Conservation (phyloP, 2,797 vertebrate genomes). For the Botia kubotai region DNA sequence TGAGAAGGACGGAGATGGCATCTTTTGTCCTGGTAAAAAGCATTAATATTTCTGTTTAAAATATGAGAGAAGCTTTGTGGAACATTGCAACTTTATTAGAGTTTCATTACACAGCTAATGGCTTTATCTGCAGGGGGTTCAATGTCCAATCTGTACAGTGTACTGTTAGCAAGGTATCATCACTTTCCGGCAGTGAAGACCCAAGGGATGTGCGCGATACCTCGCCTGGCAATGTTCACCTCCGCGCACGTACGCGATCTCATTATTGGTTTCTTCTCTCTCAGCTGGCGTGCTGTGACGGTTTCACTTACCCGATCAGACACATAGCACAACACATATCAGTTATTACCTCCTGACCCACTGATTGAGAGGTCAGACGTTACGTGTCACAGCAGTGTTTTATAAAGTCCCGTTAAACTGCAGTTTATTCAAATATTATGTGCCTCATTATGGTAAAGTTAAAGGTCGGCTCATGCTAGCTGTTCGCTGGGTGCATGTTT, state of each 20-base stretch:
- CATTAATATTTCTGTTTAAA: background rate
- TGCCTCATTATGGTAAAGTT: conserved; percentile 21
- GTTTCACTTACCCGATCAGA: conserved; percentile 33
- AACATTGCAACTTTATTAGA: conserved; percentile 15
- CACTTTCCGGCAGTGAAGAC: conserved; percentile 79
- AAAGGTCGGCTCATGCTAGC: conserved; percentile 26
- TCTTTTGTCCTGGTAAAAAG: conserved; percentile 77
- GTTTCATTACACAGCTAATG: conserved; percentile 30
- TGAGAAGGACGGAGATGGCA: conserved; percentile 71
- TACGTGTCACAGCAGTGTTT: conserved; percentile 29
- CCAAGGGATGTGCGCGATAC: conserved; percentile 73
- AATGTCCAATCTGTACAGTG: conserved; percentile 79
- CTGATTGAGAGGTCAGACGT: conserved; percentile 30
- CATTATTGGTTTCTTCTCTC: conserved; percentile 21
- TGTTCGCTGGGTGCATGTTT: background rate
- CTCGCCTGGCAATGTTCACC: conserved; percentile 75
- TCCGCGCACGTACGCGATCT: conserved; percentile 74
- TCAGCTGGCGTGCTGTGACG: conserved; percentile 15
- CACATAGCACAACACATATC: conserved; percentile 40
- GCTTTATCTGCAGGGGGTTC: conserved; percentile 70
- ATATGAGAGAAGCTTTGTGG: background rate
- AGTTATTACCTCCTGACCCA: conserved; percentile 30
- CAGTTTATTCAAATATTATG: conserved; percentile 6
- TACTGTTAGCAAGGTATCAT: conserved; percentile 75
- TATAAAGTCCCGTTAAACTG: conserved; percentile 22